Base-by-base conservation (phyloP, 2,888 invertebrate genomes). In the Conistra vaccinii region DNA sequence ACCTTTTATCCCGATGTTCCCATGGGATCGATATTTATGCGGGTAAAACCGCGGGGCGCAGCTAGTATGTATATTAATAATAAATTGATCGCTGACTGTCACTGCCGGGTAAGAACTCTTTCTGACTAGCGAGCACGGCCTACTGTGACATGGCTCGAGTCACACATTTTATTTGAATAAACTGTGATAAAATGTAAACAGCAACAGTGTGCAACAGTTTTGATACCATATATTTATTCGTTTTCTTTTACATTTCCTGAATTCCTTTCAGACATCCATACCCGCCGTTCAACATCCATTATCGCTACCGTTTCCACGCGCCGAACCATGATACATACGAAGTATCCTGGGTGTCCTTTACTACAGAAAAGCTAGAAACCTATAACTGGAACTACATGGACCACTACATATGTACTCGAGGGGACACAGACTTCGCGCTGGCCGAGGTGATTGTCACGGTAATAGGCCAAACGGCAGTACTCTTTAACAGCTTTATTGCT, bases 331-430 rank as follows among this genome's bases (percentile, higher is more conserved):
- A 98, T 86, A 98, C 98, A 0, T 99, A 99, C 92, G 99, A 99
- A 92, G 98, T 99, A 57, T 99, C 99, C 0, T 98, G 98, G 97
- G 99, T 99, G 0, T 98, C 99, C 61, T 99, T 99, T 93, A 98
- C 98, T 2, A 99, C 99, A 0, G 99, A 99, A 94, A 99, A 99
- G 91, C 95, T 99, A 71, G 99, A 99, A 94, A 99, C 98, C 88
- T 99, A 98, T 92, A 99, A 99, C 95, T 99, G 99, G 99, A 99
- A 99, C 94, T 99, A 99, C 91, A 97, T 99, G 96, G 99, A 99
- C 95, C 98, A 99, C 93, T 99, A 99, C 92, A 99, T 99, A 83
- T 99, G 99, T 91, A 99, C 99, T 0, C 97, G 99, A 78, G 99
- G 99, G 1, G 99, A 99, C 91, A 98, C 98, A 0, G 99, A 99